Evolutionary conservation across 2,113 vertebrate species (phyloP).

Genomic region (Muntiacus muntjak): DNA sequence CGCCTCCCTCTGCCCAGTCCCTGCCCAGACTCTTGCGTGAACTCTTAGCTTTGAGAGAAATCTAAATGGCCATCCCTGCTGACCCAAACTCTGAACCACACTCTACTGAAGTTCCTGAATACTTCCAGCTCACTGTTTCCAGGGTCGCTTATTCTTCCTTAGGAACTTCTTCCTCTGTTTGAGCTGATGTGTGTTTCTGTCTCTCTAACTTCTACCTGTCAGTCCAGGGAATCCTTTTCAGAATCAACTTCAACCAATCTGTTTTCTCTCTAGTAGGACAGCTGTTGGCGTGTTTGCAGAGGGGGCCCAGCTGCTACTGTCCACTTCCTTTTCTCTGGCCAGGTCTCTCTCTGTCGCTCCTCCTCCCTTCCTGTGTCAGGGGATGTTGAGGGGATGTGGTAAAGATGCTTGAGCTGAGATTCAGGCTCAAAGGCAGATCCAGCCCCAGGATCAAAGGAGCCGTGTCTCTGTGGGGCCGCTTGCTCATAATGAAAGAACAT

Average conservation of each 20-base stretch:
- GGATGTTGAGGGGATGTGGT: background rate
- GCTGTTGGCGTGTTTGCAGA: background rate
- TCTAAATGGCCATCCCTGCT: background rate
- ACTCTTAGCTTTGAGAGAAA: background rate
- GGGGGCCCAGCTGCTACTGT: background rate
- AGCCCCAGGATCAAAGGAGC: background rate
- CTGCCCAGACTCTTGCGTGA: background rate
- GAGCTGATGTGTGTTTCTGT: background rate
- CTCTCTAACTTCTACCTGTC: background rate
- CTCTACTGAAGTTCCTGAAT: background rate
- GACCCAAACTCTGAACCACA: background rate
- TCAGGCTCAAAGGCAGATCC: background rate
- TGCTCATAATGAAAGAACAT: background rate
- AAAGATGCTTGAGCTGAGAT: background rate
- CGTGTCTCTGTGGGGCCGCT: background rate
- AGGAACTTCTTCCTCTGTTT: background rate
- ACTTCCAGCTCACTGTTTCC: background rate
- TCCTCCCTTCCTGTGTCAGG: background rate
- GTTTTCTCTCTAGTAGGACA: background rate
- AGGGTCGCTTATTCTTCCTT: background rate
- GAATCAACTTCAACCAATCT: background rate
- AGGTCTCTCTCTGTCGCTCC: background rate
- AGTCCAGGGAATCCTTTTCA: background rate
- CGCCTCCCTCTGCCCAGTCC: background rate
- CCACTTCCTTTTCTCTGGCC: background rate